Evolutionary conservation across 2,888 invertebrate species (phyloP), one percentile per base, ranked within the genome.

Genomic region (Tetramorium bicarinatum): DNA sequence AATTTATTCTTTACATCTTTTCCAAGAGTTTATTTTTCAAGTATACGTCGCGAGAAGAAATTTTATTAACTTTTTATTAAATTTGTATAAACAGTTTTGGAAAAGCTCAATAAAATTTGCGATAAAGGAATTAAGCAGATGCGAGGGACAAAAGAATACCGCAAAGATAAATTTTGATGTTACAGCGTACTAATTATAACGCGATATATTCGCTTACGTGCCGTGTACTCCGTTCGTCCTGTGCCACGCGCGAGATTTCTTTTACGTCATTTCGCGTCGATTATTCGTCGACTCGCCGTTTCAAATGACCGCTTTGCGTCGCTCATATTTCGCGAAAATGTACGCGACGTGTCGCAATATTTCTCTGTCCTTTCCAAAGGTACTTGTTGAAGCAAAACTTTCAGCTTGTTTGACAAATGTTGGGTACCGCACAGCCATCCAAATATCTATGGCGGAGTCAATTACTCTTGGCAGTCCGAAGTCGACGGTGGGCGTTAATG

Each of bases 401-500:
- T 88, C 88, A 79, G 85, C 74, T 77, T 71, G 83, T 72, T 84
- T 90, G 89, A 90, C 89, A 90, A 90, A 89, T 90, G 89, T 75
- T 59, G 86, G 29, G 66, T 88, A 80, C 76, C 89, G 86, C 83
- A 59, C 71, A 84, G 77, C 83, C 88, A 87, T 90, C 88, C 89
- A 88, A 90, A 90, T 89, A 86, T 87, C 90, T 81, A 90, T 88
- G 85, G 79, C 90, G 54, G 79, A 88, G 90, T 75, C 90, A 88
- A 90, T 90, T 89, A 90, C 88, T 88, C 90, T 90, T 90, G 90
- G 90, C 90, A 90, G 71, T 66, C 67, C 74, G 62, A 44, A 82
- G 82, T 56, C 76, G 81, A 71, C 83, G 82, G 90, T 89, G 90
- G 90, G 89, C 90, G 90, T 90, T 90, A 90, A 90, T 90, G 82